phyloP scores from a whole-genome alignment of 1,140 invertebrate genomes.

The Drosophila ananassae region DNA sequence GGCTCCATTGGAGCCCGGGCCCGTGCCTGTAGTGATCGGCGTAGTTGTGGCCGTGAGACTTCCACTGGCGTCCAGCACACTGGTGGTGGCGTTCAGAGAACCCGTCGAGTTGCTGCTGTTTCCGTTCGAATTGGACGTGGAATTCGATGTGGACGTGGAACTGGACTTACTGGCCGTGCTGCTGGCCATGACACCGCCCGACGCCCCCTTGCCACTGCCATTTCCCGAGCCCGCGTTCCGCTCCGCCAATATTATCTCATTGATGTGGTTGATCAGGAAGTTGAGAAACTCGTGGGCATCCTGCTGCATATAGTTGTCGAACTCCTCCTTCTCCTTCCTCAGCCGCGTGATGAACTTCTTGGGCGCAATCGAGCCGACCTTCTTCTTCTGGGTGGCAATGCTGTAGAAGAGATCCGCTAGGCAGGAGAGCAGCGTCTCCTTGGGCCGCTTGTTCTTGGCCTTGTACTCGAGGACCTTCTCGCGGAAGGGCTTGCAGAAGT shows the following conservation, averaged over 20 bases:
- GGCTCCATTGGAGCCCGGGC: conserved; percentile 66
- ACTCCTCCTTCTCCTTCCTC: conserved; percentile 99
- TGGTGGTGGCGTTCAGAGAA: conserved; percentile 65
- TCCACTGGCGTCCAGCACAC: conserved; percentile 62
- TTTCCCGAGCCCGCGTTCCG: conserved; percentile 87
- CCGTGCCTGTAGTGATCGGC: conserved; percentile 35
- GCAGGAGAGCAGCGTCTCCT: conserved; percentile 98
- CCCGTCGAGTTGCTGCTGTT: conserved; percentile 84
- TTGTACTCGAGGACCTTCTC: conserved; percentile 99
- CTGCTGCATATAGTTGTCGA: conserved; percentile 99
- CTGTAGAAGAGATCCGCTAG: conserved; percentile 99
- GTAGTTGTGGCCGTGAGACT: conserved; percentile 64
- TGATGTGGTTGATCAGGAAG: conserved; percentile 98
- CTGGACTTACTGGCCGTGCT: conserved; percentile 68
- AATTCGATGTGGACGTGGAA: conserved; percentile 76
- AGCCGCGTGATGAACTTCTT: conserved; percentile 99
- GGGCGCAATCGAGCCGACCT: conserved; percentile 99
- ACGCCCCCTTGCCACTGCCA: conserved; percentile 14
- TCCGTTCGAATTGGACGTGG: conserved; percentile 83
- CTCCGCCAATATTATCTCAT: conserved; percentile 96
- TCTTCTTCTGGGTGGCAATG: conserved; percentile 99
- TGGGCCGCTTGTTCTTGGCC: conserved; percentile 98
- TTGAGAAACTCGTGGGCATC: conserved; percentile 99
- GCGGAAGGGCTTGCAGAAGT: conserved; percentile 99
- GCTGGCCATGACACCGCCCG: conserved; percentile 34